A percentile compares a stretch with the other conserved stretches of the same genome.
phyloP scores from a whole-genome alignment of 2,113 vertebrate species.

The Paratilapia polleni region DNA sequence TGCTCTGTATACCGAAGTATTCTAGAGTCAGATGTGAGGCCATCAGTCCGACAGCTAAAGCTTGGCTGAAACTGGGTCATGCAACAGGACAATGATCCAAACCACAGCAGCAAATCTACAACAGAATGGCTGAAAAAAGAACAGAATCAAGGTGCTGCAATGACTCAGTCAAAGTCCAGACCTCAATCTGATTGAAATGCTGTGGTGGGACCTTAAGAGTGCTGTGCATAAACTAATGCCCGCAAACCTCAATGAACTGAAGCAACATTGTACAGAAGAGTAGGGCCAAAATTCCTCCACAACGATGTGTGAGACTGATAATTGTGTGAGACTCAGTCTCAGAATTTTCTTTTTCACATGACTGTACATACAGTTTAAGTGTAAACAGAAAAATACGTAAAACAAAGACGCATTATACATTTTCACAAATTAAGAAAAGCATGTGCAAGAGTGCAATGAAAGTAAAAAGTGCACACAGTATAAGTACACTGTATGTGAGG shows the following conservation, averaged over 20 bases:
- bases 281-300: neutral
- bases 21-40: neutral
- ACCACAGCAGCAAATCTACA: neutral
- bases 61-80: neutral
- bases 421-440: neutral
- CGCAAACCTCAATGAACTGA: no score
- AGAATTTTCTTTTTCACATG: no score
- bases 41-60: neutral
- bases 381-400: no score
- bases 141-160: no score
- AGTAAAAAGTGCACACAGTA: neutral
- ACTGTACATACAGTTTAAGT: neutral
- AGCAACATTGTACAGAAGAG: no score
- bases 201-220: no score
- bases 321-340: no score
- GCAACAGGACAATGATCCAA: neutral
- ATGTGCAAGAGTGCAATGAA: accelerated
- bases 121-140: neutral
- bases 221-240: no score
- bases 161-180: no score
- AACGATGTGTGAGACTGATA: neutral
- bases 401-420: neutral
- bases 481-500: neutral
- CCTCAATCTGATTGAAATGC: no score
- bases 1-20: neutral